Evolutionary conservation across 2,797 vertebrate species (phyloP).

Genomic region (Sphaeramia orbicularis): DNA sequence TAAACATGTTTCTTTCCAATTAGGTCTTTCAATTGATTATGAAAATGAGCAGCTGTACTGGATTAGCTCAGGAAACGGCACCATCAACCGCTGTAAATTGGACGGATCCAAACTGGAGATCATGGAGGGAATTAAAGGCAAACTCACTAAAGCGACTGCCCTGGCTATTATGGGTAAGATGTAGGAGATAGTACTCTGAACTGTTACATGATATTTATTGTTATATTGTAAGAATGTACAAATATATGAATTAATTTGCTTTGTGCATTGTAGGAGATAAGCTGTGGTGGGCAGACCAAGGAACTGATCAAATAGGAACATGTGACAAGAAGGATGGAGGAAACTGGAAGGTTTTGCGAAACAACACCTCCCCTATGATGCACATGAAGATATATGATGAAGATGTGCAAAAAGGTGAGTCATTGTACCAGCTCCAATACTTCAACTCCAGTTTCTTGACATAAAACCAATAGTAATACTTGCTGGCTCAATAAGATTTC

Average conservation of each 20-base stretch:
- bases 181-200: neutral
- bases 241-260: neutral
- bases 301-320: constrained; percentile 93
- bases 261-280: constrained; percentile 87
- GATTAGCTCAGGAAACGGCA: constrained; percentile 95
- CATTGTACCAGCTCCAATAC: too few relatives aligned
- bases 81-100: constrained; percentile 92
- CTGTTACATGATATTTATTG: neutral
- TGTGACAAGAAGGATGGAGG: constrained; percentile 93
- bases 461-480: neutral
- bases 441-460: neutral
- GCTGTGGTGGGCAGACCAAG: constrained; percentile 98
- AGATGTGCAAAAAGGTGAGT: constrained; percentile 89
- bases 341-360: constrained; percentile 88
- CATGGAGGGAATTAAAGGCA: constrained; percentile 86
- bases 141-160: constrained; percentile 93
- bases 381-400: constrained; percentile 98
- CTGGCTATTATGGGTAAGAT: constrained; percentile 96
- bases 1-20: constrained; percentile 6
- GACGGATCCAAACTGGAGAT: constrained; percentile 90
- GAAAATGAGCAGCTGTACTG: constrained; percentile 92
- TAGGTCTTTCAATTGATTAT: constrained; percentile 96
- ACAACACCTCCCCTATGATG: constrained; percentile 95
- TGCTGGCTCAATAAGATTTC: neutral
- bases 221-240: neutral